These are phyloP conservation scores for Nixonia krombeini DNA, from an alignment of 1,140 invertebrate genomes.

Conservation along the genomic window DNA sequence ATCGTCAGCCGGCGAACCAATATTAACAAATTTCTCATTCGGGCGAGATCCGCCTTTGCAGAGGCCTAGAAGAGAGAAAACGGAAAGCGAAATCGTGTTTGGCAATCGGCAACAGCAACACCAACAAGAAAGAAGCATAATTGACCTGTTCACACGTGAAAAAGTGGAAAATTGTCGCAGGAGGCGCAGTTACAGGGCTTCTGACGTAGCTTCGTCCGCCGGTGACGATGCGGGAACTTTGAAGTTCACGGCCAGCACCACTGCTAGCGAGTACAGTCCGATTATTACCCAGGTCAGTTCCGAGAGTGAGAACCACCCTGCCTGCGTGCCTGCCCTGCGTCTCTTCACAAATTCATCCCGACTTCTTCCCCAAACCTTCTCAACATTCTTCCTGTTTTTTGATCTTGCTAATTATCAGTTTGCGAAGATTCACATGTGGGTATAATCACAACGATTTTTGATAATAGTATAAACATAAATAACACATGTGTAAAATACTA, in stretches of 20 bases:
- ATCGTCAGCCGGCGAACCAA: constrained; percentile 74
- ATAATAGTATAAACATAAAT: too few relatives aligned
- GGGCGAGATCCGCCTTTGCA: constrained; percentile 71
- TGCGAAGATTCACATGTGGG: too few relatives aligned
- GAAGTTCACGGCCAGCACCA: constrained; percentile 67
- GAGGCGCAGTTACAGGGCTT: constrained; percentile 69
- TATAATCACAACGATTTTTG: too few relatives aligned
- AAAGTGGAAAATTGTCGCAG: constrained; percentile 62
- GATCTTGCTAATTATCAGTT: neutral
- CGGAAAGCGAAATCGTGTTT: constrained; percentile 86
- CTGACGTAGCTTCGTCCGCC: constrained; percentile 58
- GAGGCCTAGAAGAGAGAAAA: constrained; percentile 85
- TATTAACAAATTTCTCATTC: constrained; percentile 80
- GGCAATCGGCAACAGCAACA: constrained; percentile 70
- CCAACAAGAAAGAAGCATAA: constrained; percentile 51
- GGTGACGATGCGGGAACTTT: constrained; percentile 62
- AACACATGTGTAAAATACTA: too few relatives aligned
- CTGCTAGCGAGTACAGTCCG: constrained; percentile 68
- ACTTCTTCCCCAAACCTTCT: constrained; percentile 1
- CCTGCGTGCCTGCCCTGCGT: constrained; percentile 61
- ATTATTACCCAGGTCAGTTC: constrained; percentile 68
- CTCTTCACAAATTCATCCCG: constrained; percentile 20
- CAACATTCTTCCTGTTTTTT: neutral
- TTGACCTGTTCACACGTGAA: constrained; percentile 67
- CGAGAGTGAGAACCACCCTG: constrained; percentile 49